A percentile compares a stretch with the other conserved stretches of the same genome.
Evolutionary conservation across 2,113 vertebrate genomes (phyloP).

Genomic region (Peromyscus maniculatus): DNA sequence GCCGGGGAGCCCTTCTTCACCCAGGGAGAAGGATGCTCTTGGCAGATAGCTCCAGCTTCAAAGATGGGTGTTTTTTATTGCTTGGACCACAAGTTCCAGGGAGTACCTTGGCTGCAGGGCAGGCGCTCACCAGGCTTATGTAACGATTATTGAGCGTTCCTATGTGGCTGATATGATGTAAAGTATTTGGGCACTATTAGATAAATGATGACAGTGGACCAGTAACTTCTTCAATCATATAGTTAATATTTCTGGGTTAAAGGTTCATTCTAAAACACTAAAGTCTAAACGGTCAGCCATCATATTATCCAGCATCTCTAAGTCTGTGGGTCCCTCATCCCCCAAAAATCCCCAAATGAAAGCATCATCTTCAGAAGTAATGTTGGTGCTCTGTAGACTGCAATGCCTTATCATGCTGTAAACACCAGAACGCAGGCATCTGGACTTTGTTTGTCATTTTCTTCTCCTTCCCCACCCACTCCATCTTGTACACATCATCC

Average conservation of each 20-base stretch:
- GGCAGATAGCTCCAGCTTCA: not conserved
- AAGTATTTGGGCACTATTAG: not conserved
- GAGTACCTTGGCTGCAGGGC: not conserved
- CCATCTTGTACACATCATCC: not conserved
- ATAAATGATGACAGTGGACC: not conserved
- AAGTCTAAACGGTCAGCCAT: not conserved
- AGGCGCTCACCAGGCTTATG: not conserved
- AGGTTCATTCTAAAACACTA: constrained; percentile 22
- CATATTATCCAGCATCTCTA: not conserved
- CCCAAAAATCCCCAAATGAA: not conserved
- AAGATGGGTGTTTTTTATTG: not conserved
- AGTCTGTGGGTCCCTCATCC: not conserved
- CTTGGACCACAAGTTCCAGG: not conserved
- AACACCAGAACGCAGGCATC: constrained; percentile 1
- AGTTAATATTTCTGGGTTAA: not conserved
- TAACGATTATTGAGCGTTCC: not conserved
- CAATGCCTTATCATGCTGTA: not conserved
- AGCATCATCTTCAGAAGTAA: not conserved
- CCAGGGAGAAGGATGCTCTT: not conserved
- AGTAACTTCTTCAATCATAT: not conserved
- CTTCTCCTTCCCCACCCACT: not conserved
- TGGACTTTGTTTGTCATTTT: constrained; percentile 31
- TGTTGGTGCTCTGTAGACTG: not conserved
- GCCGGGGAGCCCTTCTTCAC: not conserved
- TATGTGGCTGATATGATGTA: not conserved